phyloP scores from a whole-genome alignment of 1,140 invertebrate species.

The Rhynchophorus ferrugineus region DNA sequence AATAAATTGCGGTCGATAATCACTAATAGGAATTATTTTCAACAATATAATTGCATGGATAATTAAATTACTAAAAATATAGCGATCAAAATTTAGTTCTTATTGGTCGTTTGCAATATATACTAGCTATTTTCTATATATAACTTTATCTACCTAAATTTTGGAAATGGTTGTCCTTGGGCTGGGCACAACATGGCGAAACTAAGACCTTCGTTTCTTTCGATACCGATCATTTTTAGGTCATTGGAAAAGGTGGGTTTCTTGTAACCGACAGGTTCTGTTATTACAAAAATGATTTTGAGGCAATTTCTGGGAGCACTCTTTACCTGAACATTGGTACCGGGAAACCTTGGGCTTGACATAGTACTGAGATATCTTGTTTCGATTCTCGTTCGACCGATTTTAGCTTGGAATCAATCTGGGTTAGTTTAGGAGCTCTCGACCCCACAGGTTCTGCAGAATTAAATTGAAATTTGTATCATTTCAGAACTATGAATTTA shows the following conservation, averaged over 20 bases:
- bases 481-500: too few species aligned
- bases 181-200: conserved; percentile 41
- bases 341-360: conserved; percentile 50
- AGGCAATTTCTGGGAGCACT: conserved; percentile 1
- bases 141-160: conserved; percentile 59
- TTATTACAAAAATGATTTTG: conserved; percentile 4
- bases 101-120: too few species aligned
- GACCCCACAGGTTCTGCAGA: conserved; percentile 60
- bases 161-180: conserved; percentile 53
- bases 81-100: too few species aligned
- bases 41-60: too few species aligned
- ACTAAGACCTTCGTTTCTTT: conserved; percentile 49
- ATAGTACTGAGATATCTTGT: conserved; percentile 43
- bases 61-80: too few species aligned
- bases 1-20: too few species aligned
- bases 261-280: conserved; percentile 59
- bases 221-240: conserved; percentile 41
- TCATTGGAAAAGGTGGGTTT: conserved; percentile 59
- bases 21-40: too few species aligned
- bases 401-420: conserved; percentile 53
- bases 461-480: background rate
- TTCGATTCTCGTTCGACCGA: conserved; percentile 40
- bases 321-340: conserved; percentile 45
- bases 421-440: conserved; percentile 55
- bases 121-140: too few species aligned